Evolutionary conservation across 2,113 vertebrate genomes (phyloP).

Genomic region (Fregata magnificens): DNA sequence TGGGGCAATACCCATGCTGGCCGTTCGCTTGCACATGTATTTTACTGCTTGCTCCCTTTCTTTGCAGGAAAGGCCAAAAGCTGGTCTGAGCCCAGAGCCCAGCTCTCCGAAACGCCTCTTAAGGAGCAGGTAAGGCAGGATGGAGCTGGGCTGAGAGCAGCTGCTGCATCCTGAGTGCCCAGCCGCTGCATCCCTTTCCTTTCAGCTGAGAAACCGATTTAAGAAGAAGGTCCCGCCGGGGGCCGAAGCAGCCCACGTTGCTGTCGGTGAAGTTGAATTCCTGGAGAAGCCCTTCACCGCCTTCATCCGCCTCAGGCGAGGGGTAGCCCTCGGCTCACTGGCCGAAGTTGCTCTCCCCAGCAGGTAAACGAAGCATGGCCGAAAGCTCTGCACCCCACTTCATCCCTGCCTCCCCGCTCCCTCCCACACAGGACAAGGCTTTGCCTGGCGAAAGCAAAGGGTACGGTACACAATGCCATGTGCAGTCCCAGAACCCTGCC

Average conservation of each 20-base stretch:
- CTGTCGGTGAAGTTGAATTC: slow-evolving; percentile 75
- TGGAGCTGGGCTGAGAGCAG: background rate
- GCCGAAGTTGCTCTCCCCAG: slow-evolving; percentile 76
- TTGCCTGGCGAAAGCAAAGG: background rate
- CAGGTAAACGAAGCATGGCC: slow-evolving; percentile 41
- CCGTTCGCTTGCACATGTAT: fast-evolving
- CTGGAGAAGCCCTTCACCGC: slow-evolving; percentile 68
- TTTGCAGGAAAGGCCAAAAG: slow-evolving; percentile 22
- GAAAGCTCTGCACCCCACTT: fast-evolving
- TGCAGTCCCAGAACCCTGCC: background rate
- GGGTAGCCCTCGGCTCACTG: slow-evolving; percentile 58
- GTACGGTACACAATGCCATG: fast-evolving
- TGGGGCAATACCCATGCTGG: fast-evolving
- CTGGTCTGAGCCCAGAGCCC: background rate
- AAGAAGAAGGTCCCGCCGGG: slow-evolving; percentile 67
- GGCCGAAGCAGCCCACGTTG: slow-evolving; percentile 70
- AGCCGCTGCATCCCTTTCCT: background rate
- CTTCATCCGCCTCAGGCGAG: slow-evolving; percentile 70
- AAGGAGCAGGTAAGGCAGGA: slow-evolving; percentile 52
- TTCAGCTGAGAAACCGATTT: slow-evolving; percentile 72
- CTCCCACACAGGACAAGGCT: background rate
- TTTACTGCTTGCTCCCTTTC: background rate
- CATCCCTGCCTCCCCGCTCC: fast-evolving
- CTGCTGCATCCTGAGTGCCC: background rate
- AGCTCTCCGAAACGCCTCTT: slow-evolving; percentile 28